Evolutionary conservation across 2,113 vertebrate species (phyloP), one percentile per base, ranked within the genome.

Genomic region (Ictalurus furcatus): DNA sequence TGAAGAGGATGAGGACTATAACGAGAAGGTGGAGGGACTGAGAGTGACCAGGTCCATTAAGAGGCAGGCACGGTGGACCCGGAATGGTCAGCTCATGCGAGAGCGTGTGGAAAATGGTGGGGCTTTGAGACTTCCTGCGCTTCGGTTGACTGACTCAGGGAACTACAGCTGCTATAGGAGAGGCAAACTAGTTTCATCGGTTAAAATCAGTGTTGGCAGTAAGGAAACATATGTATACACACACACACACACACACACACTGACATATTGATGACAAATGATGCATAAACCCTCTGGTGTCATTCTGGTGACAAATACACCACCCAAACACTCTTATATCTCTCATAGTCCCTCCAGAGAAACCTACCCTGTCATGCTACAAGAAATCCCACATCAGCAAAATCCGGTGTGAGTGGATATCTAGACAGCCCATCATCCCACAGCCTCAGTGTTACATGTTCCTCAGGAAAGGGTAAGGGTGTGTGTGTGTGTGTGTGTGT

Each of bases 341-440:
- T 90, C 17, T 88, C 71, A 59, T 85, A 96, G 96, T 93, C 14
- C 89, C 93, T 90, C 94, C 93, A 30, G 93, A 94, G 91, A 91
- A 2, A 19, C 94, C 95, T 14, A 88, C 0, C 0, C 61, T 96
- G 83, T 91, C 54, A 44, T 96, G 96, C 91, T 92, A 92, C 91
- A 95, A 94, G 93, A 96, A 74, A 90, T 94, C 93, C 0, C 95
- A 93, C 13, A 93, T 90, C 28, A 95, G 95, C 90, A 95, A 96
- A 84, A 95, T 96, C 34, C 95, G 94, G 81, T 96, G 96, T 91
- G 94, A 95, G 58, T 95, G 94, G 94, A 90, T 6, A 0, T 90
- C 93, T 56, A 91, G 84, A 73, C 88, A 90, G 74, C 85, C 88
- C 0, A 0, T 92, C 8, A 88, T 54, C 2, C 85, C 90, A 19